phyloP scores from a whole-genome alignment of 2,888 invertebrate genomes.

The Agrilus mali region DNA sequence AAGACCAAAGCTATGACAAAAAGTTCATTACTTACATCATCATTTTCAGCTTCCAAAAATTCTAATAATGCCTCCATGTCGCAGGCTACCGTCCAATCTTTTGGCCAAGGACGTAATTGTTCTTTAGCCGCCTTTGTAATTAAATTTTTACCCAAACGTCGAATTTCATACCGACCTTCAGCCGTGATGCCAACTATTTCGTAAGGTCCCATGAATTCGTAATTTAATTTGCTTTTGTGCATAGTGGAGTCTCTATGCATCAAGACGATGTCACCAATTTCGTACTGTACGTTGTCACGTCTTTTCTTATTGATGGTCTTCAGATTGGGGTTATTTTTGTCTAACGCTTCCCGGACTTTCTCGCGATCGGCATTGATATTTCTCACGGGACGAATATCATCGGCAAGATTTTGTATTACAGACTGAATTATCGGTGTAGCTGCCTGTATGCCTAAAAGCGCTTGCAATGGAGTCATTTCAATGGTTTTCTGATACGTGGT shows the following conservation, averaged over 20 bases:
- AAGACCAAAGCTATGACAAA: too few species aligned
- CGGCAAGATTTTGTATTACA: slow-evolving; percentile 8
- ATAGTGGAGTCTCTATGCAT: slow-evolving; percentile 15
- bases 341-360: background rate
- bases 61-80: slow-evolving; percentile 1
- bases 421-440: slow-evolving; percentile 15
- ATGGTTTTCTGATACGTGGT: slow-evolving; percentile 14
- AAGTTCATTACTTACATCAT: too few species aligned
- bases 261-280: slow-evolving; percentile 13
- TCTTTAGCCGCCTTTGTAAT: slow-evolving; percentile 10
- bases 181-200: slow-evolving; percentile 7
- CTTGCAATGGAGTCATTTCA: slow-evolving; percentile 12
- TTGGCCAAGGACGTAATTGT: slow-evolving; percentile 8
- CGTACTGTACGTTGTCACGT: slow-evolving; percentile 8
- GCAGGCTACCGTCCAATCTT: slow-evolving; percentile 7
- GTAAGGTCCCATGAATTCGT: slow-evolving; percentile 14
- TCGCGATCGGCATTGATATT: slow-evolving; percentile 9
- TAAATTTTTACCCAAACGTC: slow-evolving; percentile 6
- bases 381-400: slow-evolving; percentile 9
- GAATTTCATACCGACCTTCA: slow-evolving; percentile 7
- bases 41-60: too few species aligned
- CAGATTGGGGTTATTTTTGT: background rate
- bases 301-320: slow-evolving; percentile 7
- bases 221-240: slow-evolving; percentile 13
- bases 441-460: slow-evolving; percentile 10